Evolutionary conservation across 2,797 vertebrate genomes (phyloP).

Genomic region (Hypotaenidia okinawae): DNA sequence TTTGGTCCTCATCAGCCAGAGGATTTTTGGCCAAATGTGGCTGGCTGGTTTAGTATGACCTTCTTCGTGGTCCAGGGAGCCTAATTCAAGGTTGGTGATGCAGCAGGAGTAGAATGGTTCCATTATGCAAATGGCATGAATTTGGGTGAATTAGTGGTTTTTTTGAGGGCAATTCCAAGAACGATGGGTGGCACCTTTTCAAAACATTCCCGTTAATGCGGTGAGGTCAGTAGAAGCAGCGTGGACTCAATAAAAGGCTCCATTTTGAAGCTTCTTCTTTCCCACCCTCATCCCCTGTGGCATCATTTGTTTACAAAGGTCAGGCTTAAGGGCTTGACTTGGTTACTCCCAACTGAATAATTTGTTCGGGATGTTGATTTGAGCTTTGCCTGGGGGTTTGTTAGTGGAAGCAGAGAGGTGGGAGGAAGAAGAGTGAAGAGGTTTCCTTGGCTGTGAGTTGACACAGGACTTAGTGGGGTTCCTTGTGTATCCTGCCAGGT

Average conservation of each 20-base stretch:
- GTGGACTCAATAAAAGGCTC: slow-evolving; percentile 22
- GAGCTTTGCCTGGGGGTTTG: neutral
- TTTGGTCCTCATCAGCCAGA: neutral
- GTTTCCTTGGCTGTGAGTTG: neutral
- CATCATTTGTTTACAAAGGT: slow-evolving; percentile 28
- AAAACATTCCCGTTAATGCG: neutral
- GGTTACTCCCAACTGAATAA: neutral
- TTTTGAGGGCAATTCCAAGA: slow-evolving; percentile 57
- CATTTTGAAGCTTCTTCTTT: slow-evolving; percentile 4
- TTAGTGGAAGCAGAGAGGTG: neutral
- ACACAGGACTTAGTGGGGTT: neutral
- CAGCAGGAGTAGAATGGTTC: slow-evolving; percentile 3
- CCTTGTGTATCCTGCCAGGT: neutral
- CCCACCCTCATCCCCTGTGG: neutral
- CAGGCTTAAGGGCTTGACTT: neutral
- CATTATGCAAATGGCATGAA: neutral
- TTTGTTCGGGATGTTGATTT: neutral
- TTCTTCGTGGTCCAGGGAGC: neutral
- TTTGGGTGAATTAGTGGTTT: neutral
- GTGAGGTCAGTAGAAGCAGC: slow-evolving; percentile 18
- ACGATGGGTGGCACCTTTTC: slow-evolving; percentile 26
- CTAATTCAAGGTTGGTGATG: neutral
- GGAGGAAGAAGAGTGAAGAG: neutral
- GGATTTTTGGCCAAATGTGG: neutral
- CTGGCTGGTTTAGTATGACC: neutral